Evolutionary conservation across 2,113 vertebrate species (phyloP), one percentile per base, ranked within the genome.

Genomic region (Aptenodytes forsteri): DNA sequence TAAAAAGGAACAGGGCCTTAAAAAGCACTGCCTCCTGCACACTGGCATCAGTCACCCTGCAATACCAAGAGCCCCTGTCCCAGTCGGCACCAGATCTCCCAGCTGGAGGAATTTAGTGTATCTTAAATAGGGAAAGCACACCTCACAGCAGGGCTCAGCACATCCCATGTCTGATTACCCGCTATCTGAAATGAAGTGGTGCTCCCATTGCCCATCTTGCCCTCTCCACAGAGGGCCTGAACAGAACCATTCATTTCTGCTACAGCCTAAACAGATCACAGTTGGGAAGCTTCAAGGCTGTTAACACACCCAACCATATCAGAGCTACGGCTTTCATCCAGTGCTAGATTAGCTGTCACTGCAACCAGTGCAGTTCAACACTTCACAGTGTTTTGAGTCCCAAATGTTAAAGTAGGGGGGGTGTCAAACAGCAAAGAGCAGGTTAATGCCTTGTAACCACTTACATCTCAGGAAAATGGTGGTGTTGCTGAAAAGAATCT

Each of bases 401-500:
- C 36, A 75, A 78, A 76, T 3, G 10, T 44, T n/a, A n/a, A 79
- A 75, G 34, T 1, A 26, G 8, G 34, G 8, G 4, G 4, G 32
- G 14, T 38, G 0, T 34, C 56, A 80, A 93, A 85, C 46, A 80
- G 61, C 72, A 77, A 27, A 61, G 16, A 79, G 11, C 54, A 47
- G 14, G 42, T 82, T 83, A 88, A 83, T 40, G 23, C 26, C 27
- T 10, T 30, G 15, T 40, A 95, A 91, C 29, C 69, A 98, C 98
- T 99, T 98, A 99, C 98, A 98, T 90, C 97, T 98, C 90, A 99
- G 72, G 70, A 97, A 98, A 95, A 99, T 97, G n/a, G 98, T 98
- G 42, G 98, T 98, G 92, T 98, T 98, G 96, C 95, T 98, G 95
- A 99, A 99, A 42, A 99, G 98, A 89, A 98, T 98, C 93, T 98